phyloP scores from a whole-genome alignment of 2,113 vertebrate genomes.

The Acrocephalus arundinaceus region DNA sequence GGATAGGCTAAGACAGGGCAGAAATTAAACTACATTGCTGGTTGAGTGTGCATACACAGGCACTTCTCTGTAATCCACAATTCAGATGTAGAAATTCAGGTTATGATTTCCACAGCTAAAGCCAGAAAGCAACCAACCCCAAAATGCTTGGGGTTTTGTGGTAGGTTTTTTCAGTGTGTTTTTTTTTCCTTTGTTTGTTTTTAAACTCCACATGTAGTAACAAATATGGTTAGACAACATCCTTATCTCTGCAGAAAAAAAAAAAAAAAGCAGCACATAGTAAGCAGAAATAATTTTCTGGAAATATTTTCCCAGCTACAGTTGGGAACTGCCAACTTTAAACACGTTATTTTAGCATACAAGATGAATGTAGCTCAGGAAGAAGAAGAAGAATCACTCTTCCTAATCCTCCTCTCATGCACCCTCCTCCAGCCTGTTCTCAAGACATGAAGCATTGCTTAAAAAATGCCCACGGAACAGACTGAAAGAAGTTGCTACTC shows the following conservation, averaged over 20 bases:
- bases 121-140: not conserved
- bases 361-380: constrained; percentile 22
- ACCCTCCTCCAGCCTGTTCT: constrained; percentile 15
- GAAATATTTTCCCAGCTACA: constrained; percentile 16
- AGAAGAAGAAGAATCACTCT: constrained; percentile 30
- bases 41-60: not conserved
- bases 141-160: not conserved
- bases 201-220: not conserved
- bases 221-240: not conserved
- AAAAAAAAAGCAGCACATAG: not conserved
- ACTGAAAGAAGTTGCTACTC: not conserved
- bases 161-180: not conserved
- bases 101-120: not conserved
- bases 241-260: not conserved
- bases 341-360: constrained; percentile 42
- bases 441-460: constrained; percentile 26
- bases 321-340: constrained; percentile 15
- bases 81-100: not conserved
- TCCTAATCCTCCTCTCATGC: not conserved
- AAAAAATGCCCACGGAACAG: constrained; percentile 14
- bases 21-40: not conserved
- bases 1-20: not conserved
- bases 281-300: constrained; percentile 16
- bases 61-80: not conserved
- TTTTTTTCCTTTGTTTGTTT: not conserved